A percentile compares a stretch with the other conserved stretches of the same genome.
Evolutionary conservation across 2,113 vertebrate genomes (phyloP).

Genomic region (Sceloporus tristichus): DNA sequence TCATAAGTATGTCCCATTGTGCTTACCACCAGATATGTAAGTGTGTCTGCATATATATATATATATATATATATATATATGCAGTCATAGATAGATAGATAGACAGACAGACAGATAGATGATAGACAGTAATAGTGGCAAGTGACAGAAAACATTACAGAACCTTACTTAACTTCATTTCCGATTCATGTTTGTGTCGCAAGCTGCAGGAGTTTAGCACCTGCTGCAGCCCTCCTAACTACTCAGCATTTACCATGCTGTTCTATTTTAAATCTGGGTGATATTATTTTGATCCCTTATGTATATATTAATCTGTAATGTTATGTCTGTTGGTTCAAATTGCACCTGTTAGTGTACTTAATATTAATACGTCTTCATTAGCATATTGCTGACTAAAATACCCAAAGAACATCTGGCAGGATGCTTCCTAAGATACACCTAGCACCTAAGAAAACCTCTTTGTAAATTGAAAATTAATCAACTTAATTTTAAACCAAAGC

Average conservation of each 20-base stretch:
- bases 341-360: conserved; percentile 9
- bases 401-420: conserved; percentile 19
- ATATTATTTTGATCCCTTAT: conserved; percentile 52
- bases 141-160: conserved; percentile 36
- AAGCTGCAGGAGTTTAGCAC: conserved; percentile 60
- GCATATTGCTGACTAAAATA: conserved; percentile 34
- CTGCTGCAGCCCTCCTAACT: conserved; percentile 65
- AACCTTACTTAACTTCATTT: conserved; percentile 56
- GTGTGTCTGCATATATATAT: too few species aligned
- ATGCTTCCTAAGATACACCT: not conserved
- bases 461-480: too few species aligned
- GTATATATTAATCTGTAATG: conserved; percentile 23
- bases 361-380: conserved; percentile 41
- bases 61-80: too few species aligned
- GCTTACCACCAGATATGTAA: too few species aligned
- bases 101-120: too few species aligned
- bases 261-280: conserved; percentile 64
- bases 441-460: not conserved
- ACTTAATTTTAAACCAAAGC: not conserved
- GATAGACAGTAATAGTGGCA: too few species aligned
- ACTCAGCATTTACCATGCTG: conserved; percentile 56
- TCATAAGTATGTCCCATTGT: not conserved
- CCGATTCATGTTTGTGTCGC: conserved; percentile 40
- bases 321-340: conserved; percentile 33
- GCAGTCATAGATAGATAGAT: too few species aligned